A percentile compares a stretch with the other conserved stretches of the same genome.
Conservation (phyloP, 2,113 vertebrate species). For the Isurus oxyrinchus region DNA sequence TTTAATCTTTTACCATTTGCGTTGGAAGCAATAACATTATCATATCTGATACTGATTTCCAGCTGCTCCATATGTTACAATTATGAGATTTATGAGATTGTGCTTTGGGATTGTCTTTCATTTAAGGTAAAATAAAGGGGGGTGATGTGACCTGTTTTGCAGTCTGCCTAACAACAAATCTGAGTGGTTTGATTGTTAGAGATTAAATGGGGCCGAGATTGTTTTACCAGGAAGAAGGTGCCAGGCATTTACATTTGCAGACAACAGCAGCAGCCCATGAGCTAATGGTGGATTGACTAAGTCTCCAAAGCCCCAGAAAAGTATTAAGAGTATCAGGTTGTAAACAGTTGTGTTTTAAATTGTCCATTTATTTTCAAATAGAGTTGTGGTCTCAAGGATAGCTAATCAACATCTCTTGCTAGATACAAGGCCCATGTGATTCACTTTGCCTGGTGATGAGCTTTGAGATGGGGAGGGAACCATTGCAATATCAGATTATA, state of each 20-base stretch:
- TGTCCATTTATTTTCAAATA: too few species aligned
- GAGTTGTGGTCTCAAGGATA: too few species aligned
- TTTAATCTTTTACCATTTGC: slow-evolving; percentile 19
- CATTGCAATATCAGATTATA: too few species aligned
- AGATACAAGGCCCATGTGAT: too few species aligned
- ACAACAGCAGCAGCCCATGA: not conserved
- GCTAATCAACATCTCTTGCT: too few species aligned
- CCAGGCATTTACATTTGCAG: not conserved
- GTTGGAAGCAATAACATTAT: slow-evolving; percentile 26
- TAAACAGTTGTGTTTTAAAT: not conserved
- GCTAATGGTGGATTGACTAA: not conserved
- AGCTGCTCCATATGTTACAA: not conserved
- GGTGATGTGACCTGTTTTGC: not conserved
- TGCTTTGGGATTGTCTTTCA: not conserved
- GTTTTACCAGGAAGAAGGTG: not conserved
- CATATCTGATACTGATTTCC: slow-evolving; percentile 1
- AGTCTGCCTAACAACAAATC: not conserved
- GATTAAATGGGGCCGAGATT: not conserved
- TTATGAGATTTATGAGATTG: not conserved
- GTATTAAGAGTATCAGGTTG: not conserved
- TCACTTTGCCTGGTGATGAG: too few species aligned
- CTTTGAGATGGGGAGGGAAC: too few species aligned
- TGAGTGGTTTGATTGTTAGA: not conserved
- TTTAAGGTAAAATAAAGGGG: not conserved
- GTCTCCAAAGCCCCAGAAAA: not conserved